Base-by-base conservation (phyloP, 2,888 invertebrate species). In the Campoletis raptor region DNA sequence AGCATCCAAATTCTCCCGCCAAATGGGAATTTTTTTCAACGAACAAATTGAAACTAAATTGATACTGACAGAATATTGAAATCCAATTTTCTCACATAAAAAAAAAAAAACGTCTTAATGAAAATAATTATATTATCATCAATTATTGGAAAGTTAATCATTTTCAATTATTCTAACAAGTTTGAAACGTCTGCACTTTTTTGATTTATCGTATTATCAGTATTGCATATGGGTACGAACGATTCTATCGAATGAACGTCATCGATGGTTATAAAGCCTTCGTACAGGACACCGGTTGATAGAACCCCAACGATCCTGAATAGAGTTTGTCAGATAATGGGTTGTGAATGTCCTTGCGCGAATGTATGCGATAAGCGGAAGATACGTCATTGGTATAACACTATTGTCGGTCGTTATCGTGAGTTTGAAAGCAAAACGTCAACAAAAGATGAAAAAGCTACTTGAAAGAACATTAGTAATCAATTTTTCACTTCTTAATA, bases 321-420 rank as follows among this genome's bases (percentile, higher is more conserved):
- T 83, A 79, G 72, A 73, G 78, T 73, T 79, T 83, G 66, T 79
- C 72, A 79, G 42, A 82, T 81, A 81, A 83, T 79, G 45, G 83
- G 24, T 42, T 52, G 74, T 36, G 36, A 45, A 45, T 72, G 70
- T 83, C 64, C 77, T 61, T 61, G 67, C 54, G 24, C 37, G 70
- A 70, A 54, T 57, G 54, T 42, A 64, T 37, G 9, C 52, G 77
- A 85, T 78, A 78, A 78, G 81, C 77, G 72, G 67, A 66, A 77
- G 81, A 85, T 81, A 85, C 85, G 73, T 78, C 81, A 70, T 73
- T 82, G 81, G 66, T 67, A 66, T 78, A 78, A 73, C 61, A 30
- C 81, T 40, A 85, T 85, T 82, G 85, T 85, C 85, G 78, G 73
- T 85, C 78, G 81, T 78, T 85, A 85, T 85, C 85, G 52, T 15